Percentiles rank a stretch among this genome's conserved stretches.
Evolutionary conservation across 2,797 vertebrate genomes (phyloP).

Genomic region (Tokudaia muenninki): DNA sequence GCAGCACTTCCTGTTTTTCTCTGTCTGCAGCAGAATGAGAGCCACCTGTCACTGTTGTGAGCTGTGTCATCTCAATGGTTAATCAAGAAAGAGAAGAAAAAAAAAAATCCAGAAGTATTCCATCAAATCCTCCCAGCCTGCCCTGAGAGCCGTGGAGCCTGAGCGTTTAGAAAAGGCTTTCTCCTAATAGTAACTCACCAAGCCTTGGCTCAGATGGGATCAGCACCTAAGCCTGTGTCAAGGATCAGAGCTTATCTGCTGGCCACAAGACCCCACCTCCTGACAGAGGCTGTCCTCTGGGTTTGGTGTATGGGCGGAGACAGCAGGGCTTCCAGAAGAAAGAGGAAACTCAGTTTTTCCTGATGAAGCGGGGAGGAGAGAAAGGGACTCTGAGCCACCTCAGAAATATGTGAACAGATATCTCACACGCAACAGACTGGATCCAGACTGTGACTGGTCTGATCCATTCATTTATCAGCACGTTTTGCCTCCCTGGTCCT

Average conservation of each 20-base stretch:
- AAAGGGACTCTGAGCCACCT: background rate
- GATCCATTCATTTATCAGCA: background rate
- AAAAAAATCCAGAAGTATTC: slow-evolving; percentile 37
- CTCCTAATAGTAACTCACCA: slow-evolving; percentile 32
- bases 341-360: slow-evolving; percentile 5
- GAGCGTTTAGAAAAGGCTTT: slow-evolving; percentile 68
- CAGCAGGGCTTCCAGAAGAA: background rate
- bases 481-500: background rate
- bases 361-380: too few relatives aligned
- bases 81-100: slow-evolving; percentile 45
- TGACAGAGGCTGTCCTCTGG: background rate
- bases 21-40: background rate
- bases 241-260: slow-evolving; percentile 56
- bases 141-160: background rate
- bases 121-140: slow-evolving; percentile 48
- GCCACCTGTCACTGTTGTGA: background rate
- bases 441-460: background rate
- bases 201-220: slow-evolving; percentile 67
- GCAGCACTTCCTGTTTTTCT: background rate
- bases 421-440: background rate
- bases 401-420: background rate
- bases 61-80: background rate
- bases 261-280: background rate
- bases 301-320: background rate
- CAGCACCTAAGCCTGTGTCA: slow-evolving; percentile 71